A percentile compares a stretch with the other conserved stretches of the same genome.
Conservation (phyloP, 2,888 invertebrate species). For the Lepidocyrtinus sp. region DNA sequence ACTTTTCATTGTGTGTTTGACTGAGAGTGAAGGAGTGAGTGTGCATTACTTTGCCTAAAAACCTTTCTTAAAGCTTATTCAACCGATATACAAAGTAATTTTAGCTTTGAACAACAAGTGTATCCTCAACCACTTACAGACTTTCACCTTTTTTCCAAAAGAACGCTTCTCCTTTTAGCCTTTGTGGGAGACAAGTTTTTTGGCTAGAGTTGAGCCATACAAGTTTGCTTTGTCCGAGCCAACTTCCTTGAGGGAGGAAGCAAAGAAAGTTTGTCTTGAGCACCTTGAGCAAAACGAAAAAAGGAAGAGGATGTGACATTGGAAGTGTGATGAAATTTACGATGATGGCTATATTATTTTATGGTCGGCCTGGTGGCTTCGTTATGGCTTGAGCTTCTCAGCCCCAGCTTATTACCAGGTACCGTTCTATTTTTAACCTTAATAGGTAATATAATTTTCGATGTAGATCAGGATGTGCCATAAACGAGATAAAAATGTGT, state of each 20-base stretch:
- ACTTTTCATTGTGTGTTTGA: no score
- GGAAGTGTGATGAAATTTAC: no score
- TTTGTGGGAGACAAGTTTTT: no score
- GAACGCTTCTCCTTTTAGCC: not conserved
- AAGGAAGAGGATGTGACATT: no score
- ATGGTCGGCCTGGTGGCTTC: no score
- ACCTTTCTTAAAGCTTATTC: not conserved
- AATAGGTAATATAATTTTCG: no score
- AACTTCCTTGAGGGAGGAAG: not conserved
- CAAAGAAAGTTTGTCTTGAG: not conserved
- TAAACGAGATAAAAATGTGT: no score
- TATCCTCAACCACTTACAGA: not conserved
- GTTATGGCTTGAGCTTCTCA: no score
- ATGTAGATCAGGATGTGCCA: no score
- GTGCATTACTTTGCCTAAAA: not conserved
- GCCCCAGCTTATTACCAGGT: no score
- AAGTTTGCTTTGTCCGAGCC: not conserved
- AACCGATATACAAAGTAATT: constrained; percentile 1
- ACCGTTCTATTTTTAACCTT: no score
- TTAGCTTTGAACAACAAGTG: constrained; percentile 3
- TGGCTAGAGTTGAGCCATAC: not conserved
- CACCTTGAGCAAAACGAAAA: not conserved
- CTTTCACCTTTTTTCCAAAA: not conserved
- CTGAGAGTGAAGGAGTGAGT: not conserved
- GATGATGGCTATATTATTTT: no score